Base-by-base conservation (phyloP, 2,113 vertebrate genomes). In the Chascanopsetta lugubris region DNA sequence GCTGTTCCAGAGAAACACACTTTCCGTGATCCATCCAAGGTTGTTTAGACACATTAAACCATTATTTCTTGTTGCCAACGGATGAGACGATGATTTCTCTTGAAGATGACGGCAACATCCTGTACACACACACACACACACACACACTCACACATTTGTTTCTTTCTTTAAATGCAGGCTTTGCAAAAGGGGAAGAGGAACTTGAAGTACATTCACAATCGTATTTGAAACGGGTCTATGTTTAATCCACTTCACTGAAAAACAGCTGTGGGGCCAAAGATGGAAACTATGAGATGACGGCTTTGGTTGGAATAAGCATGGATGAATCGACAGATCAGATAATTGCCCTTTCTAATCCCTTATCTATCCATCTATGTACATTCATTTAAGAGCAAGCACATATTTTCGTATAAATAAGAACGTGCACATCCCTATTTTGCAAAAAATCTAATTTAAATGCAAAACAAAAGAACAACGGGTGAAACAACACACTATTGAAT, bases 101-200 rank as follows among this genome's bases (percentile, higher is more conserved):
- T 21, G 43, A 45, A 34, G 3, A 30, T 27, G 48, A 51, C 6
- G 3, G n/a, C 18, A 13, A 29, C 51, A 54, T 67, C 63, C 38
- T 58, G 51, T 48, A 5, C 4, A 17, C 34, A 17, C 34, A 38
- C 13, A 17, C 13, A 38, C 12, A 15, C 12, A 20, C 24, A 58
- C 8, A 13, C 18, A 5, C 36, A 34, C 6, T n/a, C n/a, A 54
- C 8, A 13, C 32, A 2, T 6, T 18, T 59, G 32, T 27, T 25
- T 26, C 43, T 43, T 36, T 67, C 48, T 85, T 68, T 63, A 11
- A 67, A 59, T 22, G 29, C 38, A 70, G 20, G 12, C 40, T 48
- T 10, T 13, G 22, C 40, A 63, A 64, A 69, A 70, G 21, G 11
- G 61, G 61, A 83, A 79, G 50, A 60, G 77, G 64, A 84, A 84